Conservation (phyloP, 1,140 invertebrate species). For the Saccostrea glomerata region DNA sequence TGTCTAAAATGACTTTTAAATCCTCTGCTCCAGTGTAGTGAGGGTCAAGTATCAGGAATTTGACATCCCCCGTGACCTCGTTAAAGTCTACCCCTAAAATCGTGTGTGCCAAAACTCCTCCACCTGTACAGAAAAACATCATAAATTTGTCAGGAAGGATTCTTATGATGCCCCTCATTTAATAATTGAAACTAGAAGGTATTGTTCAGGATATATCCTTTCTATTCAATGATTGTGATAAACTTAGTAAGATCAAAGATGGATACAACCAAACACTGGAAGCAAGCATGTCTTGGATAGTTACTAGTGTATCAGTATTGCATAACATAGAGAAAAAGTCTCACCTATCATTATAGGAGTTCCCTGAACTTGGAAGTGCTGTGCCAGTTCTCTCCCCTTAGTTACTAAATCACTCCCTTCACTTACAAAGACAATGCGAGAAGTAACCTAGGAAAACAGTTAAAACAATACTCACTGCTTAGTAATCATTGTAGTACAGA, state of each 20-base stretch:
- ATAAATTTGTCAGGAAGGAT: too few relatives aligned
- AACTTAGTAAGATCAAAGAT: too few relatives aligned
- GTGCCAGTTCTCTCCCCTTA: constrained; percentile 88
- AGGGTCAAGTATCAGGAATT: constrained; percentile 97
- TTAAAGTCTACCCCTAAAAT: constrained; percentile 96
- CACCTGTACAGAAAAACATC: constrained; percentile 83
- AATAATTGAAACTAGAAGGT: too few relatives aligned
- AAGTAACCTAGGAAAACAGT: constrained; percentile 82
- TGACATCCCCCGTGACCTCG: constrained; percentile 86
- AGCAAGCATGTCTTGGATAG: too few relatives aligned
- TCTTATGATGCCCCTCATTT: too few relatives aligned
- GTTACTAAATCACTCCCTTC: constrained; percentile 90
- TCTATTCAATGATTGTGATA: too few relatives aligned
- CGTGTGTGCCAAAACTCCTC: constrained; percentile 97
- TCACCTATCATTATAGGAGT: constrained; percentile 96
- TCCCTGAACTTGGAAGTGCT: constrained; percentile 95
- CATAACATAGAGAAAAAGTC: background rate
- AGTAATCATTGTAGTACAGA: too few relatives aligned
- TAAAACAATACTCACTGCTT: background rate
- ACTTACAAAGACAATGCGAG: constrained; percentile 90
- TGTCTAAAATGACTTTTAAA: constrained; percentile 80
- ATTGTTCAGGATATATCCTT: too few relatives aligned
- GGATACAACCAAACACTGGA: too few relatives aligned
- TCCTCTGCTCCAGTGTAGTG: constrained; percentile 93
- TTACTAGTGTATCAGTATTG: too few relatives aligned